Percentiles rank a stretch among this genome's conserved stretches.
Conservation (phyloP, 2,113 vertebrate genomes). For the Montifringilla adamsi region DNA sequence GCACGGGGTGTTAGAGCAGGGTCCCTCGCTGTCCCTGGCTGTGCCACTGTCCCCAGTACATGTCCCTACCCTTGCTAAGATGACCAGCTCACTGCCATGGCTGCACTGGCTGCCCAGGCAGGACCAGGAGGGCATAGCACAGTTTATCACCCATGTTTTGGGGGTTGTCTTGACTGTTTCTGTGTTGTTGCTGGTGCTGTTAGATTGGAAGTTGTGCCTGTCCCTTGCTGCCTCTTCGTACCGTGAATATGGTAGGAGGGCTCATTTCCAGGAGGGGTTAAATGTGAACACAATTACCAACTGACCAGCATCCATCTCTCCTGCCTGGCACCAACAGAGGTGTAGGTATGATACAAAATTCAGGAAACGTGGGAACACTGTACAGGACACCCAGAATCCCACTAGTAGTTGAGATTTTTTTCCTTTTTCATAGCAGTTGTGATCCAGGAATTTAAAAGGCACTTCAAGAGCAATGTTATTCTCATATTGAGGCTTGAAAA, state of each 20-base stretch:
- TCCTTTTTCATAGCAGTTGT: neutral
- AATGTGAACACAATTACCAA: neutral
- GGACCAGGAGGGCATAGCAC: neutral
- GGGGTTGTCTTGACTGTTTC: rapidly evolving
- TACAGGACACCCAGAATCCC: neutral
- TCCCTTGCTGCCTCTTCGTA: neutral
- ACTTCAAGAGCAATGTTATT: neutral
- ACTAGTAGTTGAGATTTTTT: neutral
- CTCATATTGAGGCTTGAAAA: neutral
- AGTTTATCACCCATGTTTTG: neutral
- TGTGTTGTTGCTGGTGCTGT: neutral
- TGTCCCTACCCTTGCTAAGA: neutral
- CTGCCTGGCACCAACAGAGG: neutral
- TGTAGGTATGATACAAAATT: rapidly evolving
- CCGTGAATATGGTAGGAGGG: neutral
- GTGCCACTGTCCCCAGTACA: neutral
- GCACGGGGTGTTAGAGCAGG: neutral
- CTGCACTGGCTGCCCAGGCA: neutral
- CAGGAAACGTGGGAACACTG: neutral
- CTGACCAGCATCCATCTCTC: neutral
- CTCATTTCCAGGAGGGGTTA: neutral
- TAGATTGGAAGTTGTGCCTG: neutral
- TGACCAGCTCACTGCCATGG: neutral
- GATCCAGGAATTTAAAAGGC: neutral
- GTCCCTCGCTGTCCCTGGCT: too few relatives aligned